Percentiles rank a stretch among this genome's conserved stretches.
Conservation (phyloP, 2,888 invertebrate species). For the Campoletis raptor region DNA sequence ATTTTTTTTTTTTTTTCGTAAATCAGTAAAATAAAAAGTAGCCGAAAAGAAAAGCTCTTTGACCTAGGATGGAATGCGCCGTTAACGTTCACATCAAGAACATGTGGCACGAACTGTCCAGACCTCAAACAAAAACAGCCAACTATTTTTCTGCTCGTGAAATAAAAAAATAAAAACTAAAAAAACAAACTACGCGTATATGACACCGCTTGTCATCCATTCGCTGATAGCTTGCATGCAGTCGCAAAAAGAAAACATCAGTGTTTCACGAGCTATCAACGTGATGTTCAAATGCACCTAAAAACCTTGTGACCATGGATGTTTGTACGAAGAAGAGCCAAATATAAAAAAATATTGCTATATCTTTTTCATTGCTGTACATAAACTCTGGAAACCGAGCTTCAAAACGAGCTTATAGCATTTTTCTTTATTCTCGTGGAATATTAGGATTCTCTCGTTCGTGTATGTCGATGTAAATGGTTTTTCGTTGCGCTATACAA, state of each 20-base stretch:
- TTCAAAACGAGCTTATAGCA: slow-evolving; percentile 1
- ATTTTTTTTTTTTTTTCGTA: background rate
- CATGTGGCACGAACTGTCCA: background rate
- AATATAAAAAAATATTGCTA: background rate
- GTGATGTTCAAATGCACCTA: slow-evolving; percentile 4
- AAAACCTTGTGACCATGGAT: slow-evolving; percentile 8
- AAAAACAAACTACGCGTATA: background rate
- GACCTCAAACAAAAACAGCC: slow-evolving; percentile 19
- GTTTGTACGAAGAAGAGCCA: background rate
- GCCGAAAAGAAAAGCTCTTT: background rate
- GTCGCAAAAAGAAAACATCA: slow-evolving; percentile 3
- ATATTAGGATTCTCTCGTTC: background rate
- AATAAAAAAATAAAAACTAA: slow-evolving; percentile 1
- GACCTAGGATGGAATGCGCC: background rate
- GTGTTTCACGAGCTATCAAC: slow-evolving; percentile 28
- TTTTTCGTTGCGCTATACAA: background rate
- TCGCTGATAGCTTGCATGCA: background rate
- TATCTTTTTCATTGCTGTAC: slow-evolving; percentile 2
- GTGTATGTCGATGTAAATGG: background rate
- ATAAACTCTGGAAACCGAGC: background rate
- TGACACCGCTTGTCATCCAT: background rate
- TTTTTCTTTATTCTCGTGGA: background rate
- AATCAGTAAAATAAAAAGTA: slow-evolving; percentile 3
- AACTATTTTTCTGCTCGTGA: slow-evolving; percentile 28
- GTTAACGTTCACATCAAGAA: background rate